Conservation (phyloP, 2,888 invertebrate species). For the Ganaspis brasiliensis region DNA sequence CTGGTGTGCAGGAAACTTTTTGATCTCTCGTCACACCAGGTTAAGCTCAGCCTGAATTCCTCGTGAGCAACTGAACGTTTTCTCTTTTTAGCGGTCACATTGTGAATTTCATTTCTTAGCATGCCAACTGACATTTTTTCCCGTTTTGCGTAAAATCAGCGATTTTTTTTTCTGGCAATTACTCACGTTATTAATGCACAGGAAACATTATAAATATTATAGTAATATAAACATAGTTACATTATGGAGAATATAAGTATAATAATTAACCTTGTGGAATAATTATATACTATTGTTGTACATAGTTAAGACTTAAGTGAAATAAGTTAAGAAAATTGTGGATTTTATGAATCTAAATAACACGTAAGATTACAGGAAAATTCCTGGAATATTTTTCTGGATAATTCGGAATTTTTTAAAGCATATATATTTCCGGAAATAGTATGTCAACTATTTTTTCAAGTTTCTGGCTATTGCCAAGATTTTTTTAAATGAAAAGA, state of each 20-base stretch:
- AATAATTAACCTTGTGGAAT: too few relatives aligned
- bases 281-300: too few relatives aligned
- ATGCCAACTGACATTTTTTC: conserved; percentile 23
- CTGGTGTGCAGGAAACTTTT: conserved; percentile 1
- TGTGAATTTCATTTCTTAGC: conserved; percentile 34
- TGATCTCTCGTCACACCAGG: conserved; percentile 18
- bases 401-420: not conserved
- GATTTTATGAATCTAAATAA: too few relatives aligned
- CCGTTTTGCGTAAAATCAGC: not conserved
- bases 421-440: not conserved
- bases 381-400: too few relatives aligned
- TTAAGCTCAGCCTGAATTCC: conserved; percentile 33
- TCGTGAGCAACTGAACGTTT: not conserved
- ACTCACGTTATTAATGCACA: not conserved
- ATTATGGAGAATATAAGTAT: not conserved
- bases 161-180: not conserved
- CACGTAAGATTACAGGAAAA: too few relatives aligned
- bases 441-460: too few relatives aligned
- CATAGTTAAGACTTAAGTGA: too few relatives aligned
- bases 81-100: conserved; percentile 25
- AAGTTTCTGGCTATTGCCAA: too few relatives aligned
- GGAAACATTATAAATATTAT: too few relatives aligned
- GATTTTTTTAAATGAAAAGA: too few relatives aligned
- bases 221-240: too few relatives aligned
- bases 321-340: too few relatives aligned